phyloP scores from a whole-genome alignment of 2,797 vertebrate species.

The Lagodon rhomboides region DNA sequence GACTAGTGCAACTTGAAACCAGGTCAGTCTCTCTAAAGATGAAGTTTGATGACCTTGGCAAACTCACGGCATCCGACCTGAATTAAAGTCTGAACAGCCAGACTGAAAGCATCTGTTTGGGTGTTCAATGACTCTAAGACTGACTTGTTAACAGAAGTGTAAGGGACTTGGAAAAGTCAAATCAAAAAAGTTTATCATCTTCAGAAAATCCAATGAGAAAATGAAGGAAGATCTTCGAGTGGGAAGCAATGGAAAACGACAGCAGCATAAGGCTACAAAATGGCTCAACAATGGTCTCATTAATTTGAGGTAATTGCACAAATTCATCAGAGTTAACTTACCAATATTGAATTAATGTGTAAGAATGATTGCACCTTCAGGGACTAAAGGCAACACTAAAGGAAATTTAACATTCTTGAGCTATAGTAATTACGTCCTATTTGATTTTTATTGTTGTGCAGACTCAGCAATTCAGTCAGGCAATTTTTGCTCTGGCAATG shows the following conservation, averaged over 20 bases:
- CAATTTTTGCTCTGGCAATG: conserved; percentile 11
- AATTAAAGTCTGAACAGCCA: too few species aligned
- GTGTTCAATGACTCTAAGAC: too few species aligned
- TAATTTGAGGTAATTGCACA: conserved; percentile 28
- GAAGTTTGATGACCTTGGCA: too few species aligned
- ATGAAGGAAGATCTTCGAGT: neutral
- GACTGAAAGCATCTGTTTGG: too few species aligned
- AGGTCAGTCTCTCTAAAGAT: too few species aligned
- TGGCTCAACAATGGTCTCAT: conserved; percentile 21
- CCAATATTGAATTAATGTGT: conserved; percentile 1
- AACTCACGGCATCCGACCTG: too few species aligned
- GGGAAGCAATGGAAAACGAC: neutral
- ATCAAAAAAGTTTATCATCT: neutral
- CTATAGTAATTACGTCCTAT: conserved; percentile 26
- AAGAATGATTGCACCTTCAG: conserved; percentile 7
- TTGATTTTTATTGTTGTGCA: conserved; percentile 27
- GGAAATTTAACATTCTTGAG: conserved; percentile 5
- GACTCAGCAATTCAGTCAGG: neutral
- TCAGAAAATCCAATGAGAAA: neutral
- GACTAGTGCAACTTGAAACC: too few species aligned
- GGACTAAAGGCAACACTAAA: neutral
- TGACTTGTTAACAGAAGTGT: too few species aligned
- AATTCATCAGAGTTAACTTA: conserved; percentile 31
- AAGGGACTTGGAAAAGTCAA: neutral
- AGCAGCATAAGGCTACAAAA: neutral